A percentile compares a stretch with the other conserved stretches of the same genome.
phyloP scores from a whole-genome alignment of 1,140 invertebrate genomes.

The Asobara japonica region DNA sequence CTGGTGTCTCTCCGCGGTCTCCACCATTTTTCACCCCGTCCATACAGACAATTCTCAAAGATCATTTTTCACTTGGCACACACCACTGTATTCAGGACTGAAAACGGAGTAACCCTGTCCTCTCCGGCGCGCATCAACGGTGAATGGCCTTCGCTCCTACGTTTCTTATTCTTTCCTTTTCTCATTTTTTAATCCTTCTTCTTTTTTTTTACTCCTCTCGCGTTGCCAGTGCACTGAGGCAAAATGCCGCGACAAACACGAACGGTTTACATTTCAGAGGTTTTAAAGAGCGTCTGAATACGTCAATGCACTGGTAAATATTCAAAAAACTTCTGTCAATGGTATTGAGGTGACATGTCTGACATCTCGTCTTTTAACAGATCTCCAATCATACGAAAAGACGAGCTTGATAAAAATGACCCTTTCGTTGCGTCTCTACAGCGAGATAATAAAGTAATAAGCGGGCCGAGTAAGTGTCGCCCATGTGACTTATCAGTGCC shows the following conservation, averaged over 20 bases:
- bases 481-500: too few relatives aligned
- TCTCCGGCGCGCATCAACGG: not conserved
- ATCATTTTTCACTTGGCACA: slow-evolving; percentile 33
- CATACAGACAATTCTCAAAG: slow-evolving; percentile 25
- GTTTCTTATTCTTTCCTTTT: not conserved
- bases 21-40: slow-evolving; percentile 29
- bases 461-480: too few relatives aligned
- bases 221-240: slow-evolving; percentile 1
- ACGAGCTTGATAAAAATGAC: too few relatives aligned
- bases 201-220: not conserved
- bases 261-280: not conserved
- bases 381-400: too few relatives aligned
- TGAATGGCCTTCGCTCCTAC: slow-evolving; percentile 25
- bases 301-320: slow-evolving; percentile 8
- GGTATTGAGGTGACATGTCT: not conserved
- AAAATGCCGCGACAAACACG: slow-evolving; percentile 13
- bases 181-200: slow-evolving; percentile 2
- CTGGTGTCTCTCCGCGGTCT: not conserved
- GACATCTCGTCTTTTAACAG: not conserved
- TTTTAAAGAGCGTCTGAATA: slow-evolving; percentile 1
- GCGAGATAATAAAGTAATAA: too few relatives aligned
- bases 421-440: too few relatives aligned
- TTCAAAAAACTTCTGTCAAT: slow-evolving; percentile 5
- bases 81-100: slow-evolving; percentile 11
- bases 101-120: slow-evolving; percentile 23